Evolutionary conservation across 2,113 vertebrate species (phyloP), one percentile per base, ranked within the genome.

Genomic region (Meleagris gallopavo): DNA sequence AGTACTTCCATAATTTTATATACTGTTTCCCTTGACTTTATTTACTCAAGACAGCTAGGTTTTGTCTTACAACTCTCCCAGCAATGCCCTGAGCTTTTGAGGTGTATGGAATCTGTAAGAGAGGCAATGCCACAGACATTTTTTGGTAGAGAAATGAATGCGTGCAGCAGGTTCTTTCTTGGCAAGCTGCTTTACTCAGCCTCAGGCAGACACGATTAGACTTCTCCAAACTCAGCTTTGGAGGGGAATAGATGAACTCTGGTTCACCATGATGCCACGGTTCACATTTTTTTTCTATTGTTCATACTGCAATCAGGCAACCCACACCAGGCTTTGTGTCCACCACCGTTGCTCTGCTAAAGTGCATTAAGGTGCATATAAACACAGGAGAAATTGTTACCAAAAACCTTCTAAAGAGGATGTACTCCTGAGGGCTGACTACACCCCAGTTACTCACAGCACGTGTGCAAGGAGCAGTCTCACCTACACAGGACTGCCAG

Each of bases 241-340:
- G 38, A 75, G 36, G 14, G 12, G 25, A 89, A 65, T 7, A 82
- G 29, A 38, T 65, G 10, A 74, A 71, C 32, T 50, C 61, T 74
- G 61, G 55, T 46, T 71, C 9, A 1, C 36, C 7, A 1, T 20
- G 32, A 19, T 17, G 72, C 24, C 34, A 22, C n/a, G 64, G 46
- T 50, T 78, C 52, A 12, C 6, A 1, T 40, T 85, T 34, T 24
- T 24, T 50, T 86, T 50, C 79, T 83, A 14, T 17, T 69, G 4
- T 38, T 89, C 0, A 0, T 45, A 29, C 17, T 27, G 43, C 30
- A 40, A 73, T 20, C 3, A 2, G 64, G 55, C 25, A 79, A 65
- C 17, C 14, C 22, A 13, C 22, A 22, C 20, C 45, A 27, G 30
- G 25, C 55, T 61, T 93, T 90, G 54, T n/a, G n/a, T 45, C 24